phyloP scores from a whole-genome alignment of 2,113 vertebrate species.

The Python bivittatus region DNA sequence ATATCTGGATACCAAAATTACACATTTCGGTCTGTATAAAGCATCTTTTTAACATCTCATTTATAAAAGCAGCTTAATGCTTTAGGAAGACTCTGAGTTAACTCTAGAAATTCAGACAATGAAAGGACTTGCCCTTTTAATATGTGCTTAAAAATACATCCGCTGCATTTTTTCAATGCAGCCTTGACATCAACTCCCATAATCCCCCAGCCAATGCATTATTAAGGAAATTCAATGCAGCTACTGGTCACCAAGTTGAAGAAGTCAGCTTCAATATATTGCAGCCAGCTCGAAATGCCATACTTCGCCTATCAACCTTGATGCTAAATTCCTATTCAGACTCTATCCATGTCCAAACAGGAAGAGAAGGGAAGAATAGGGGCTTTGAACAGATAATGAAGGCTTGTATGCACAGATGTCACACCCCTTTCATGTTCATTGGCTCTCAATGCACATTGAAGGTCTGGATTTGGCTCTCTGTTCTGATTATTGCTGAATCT shows the following conservation, averaged over 20 bases:
- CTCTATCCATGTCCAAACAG: background rate
- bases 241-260: background rate
- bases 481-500: background rate
- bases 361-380: background rate
- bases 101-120: slow-evolving; percentile 28
- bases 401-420: background rate
- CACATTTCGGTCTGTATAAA: slow-evolving; percentile 39
- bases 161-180: background rate
- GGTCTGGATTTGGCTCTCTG: background rate
- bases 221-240: background rate
- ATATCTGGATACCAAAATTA: slow-evolving; percentile 21
- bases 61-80: slow-evolving; percentile 46
- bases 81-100: slow-evolving; percentile 27
- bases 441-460: background rate
- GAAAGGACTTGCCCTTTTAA: slow-evolving; percentile 27
- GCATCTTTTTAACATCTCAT: slow-evolving; percentile 44
- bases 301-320: background rate
- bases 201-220: background rate
- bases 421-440: background rate
- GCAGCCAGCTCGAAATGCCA: background rate
- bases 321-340: background rate
- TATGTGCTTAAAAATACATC: background rate
- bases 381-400: background rate
- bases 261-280: background rate
- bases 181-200: background rate